A percentile compares a stretch with the other conserved stretches of the same genome.
Evolutionary conservation across 2,888 invertebrate species (phyloP).

Genomic region (Mythimna vitellina): DNA sequence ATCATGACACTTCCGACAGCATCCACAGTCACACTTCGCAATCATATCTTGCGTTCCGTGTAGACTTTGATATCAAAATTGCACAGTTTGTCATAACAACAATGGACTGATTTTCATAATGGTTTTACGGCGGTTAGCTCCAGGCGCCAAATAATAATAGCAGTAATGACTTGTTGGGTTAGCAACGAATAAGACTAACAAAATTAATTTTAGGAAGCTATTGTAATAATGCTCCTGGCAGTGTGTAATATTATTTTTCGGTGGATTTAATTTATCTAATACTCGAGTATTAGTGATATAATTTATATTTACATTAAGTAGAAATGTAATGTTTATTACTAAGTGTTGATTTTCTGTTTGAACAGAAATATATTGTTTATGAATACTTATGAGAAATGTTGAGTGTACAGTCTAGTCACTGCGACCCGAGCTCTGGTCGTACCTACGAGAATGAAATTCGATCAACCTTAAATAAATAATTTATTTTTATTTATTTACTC

Average conservation of each 20-base stretch:
- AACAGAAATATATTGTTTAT: conserved; percentile 88
- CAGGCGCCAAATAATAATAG: conserved; percentile 71
- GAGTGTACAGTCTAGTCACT: conserved; percentile 90
- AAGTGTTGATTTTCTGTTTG: conserved; percentile 89
- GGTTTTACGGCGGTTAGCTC: conserved; percentile 74
- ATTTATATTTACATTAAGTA: conserved; percentile 89
- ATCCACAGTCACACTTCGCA: conserved; percentile 55
- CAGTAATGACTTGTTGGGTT: conserved; percentile 77
- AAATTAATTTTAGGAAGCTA: conserved; percentile 84
- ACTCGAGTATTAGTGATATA: conserved; percentile 90
- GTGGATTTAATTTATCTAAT: conserved; percentile 89
- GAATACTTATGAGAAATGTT: conserved; percentile 86
- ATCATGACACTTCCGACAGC: conserved; percentile 24
- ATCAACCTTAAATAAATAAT: conserved; percentile 87
- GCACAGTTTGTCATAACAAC: conserved; percentile 52
- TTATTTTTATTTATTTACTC: conserved; percentile 85
- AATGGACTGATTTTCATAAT: conserved; percentile 70
- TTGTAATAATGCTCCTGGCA: conserved; percentile 83
- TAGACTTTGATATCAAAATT: conserved; percentile 45
- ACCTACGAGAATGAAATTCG: conserved; percentile 81
- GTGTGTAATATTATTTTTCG: conserved; percentile 88
- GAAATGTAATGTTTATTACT: conserved; percentile 86
- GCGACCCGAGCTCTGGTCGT: conserved; percentile 88
- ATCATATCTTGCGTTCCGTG: conserved; percentile 43
- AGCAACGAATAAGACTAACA: conserved; percentile 88